Conservation (phyloP, 1,140 invertebrate genomes). For the Trinorchestia longiramus region DNA sequence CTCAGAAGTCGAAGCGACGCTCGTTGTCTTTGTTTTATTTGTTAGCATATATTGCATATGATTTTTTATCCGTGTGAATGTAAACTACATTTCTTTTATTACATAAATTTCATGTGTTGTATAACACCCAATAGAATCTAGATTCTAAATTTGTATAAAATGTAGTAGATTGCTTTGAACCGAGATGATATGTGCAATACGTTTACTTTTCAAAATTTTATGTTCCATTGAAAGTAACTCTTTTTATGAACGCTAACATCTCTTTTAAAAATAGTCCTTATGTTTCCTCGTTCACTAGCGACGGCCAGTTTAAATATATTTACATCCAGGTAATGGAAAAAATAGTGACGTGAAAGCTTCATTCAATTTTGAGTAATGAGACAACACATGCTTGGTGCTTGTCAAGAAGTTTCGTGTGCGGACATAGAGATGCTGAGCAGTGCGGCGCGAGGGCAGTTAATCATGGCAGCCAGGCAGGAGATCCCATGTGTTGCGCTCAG, state of each 20-base stretch:
- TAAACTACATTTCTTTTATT: background rate
- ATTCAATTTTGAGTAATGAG: constrained; percentile 2
- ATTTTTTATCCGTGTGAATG: background rate
- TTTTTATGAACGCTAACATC: background rate
- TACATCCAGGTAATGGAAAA: background rate
- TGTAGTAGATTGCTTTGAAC: background rate
- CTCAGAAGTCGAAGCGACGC: background rate
- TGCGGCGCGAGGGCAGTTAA: background rate
- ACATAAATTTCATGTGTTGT: background rate
- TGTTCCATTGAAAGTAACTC: background rate
- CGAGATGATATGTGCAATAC: background rate
- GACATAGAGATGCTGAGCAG: background rate
- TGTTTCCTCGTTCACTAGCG: background rate
- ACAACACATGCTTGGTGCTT: background rate
- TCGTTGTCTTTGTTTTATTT: too few species aligned
- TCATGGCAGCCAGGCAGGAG: background rate
- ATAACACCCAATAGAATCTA: background rate
- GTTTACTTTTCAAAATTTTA: background rate
- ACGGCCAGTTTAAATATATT: background rate
- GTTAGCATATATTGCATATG: background rate
- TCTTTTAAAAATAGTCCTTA: background rate
- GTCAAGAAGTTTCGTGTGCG: background rate
- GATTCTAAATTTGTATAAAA: background rate
- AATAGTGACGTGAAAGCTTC: background rate
- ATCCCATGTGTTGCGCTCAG: background rate